A percentile compares a stretch with the other conserved stretches of the same genome.
phyloP scores from a whole-genome alignment of 2,113 vertebrate species.

The Erythrocercus mccallii region DNA sequence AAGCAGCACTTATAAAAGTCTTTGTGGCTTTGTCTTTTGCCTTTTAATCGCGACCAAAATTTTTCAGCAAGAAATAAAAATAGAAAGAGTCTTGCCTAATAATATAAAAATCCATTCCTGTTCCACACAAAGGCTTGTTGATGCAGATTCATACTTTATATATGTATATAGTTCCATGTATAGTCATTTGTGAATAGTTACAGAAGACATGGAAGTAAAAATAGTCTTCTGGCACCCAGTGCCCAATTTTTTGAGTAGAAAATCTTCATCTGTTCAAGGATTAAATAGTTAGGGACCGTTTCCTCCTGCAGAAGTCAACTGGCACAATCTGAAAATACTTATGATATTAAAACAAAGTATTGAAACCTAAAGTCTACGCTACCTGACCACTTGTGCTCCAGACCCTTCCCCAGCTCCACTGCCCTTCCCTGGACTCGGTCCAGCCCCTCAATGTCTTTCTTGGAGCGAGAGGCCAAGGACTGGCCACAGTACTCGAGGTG shows the following conservation, averaged over 20 bases:
- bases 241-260: background rate
- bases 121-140: background rate
- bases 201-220: background rate
- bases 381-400: background rate
- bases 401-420: background rate
- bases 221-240: background rate
- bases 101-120: background rate
- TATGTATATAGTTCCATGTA: background rate
- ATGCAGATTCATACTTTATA: background rate
- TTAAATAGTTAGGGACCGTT: background rate
- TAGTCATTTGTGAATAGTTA: background rate
- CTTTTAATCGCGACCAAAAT: background rate
- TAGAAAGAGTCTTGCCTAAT: background rate
- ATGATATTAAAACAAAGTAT: background rate
- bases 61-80: background rate
- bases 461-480: background rate
- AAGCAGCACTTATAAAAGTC: background rate
- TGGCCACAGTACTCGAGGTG: rapidly evolving
- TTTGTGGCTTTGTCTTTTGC: background rate
- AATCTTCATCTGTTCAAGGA: background rate
- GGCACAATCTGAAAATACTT: background rate
- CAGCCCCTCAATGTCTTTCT: background rate
- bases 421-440: background rate
- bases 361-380: background rate
- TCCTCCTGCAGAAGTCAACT: background rate